phyloP scores from a whole-genome alignment of 1,140 invertebrate genomes.

The Platorchestia sp. region DNA sequence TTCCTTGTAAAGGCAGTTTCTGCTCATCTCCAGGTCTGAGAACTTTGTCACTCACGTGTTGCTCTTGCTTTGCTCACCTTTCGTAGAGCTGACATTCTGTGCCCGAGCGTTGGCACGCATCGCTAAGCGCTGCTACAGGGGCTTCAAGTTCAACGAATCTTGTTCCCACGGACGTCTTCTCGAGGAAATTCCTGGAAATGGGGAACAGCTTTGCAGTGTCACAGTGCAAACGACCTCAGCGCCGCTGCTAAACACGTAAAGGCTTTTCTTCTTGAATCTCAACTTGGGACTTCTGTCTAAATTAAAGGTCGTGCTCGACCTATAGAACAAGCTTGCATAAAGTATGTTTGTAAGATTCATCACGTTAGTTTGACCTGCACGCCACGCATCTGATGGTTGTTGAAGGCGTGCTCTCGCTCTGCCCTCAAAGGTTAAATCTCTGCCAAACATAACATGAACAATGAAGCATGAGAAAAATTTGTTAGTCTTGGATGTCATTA shows the following conservation, averaged over 20 bases:
- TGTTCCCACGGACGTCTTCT: constrained; percentile 25
- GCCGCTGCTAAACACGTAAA: not conserved
- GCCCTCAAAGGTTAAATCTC: not conserved
- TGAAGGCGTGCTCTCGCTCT: not conserved
- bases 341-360: not conserved
- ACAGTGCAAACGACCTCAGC: constrained; percentile 25
- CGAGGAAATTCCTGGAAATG: not conserved
- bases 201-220: constrained; percentile 32
- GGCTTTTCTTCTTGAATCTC: not conserved
- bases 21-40: not conserved
- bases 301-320: not conserved
- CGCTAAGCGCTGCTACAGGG: not conserved
- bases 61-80: constrained; percentile 12
- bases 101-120: not conserved
- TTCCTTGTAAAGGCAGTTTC: not conserved
- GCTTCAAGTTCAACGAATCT: constrained; percentile 21
- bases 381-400: not conserved
- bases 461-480: not conserved
- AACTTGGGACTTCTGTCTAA: not conserved
- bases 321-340: not conserved
- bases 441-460: not conserved
- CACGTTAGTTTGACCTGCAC: not conserved
- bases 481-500: not conserved
- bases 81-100: not conserved
- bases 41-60: not conserved